Evolutionary conservation across 2,888 invertebrate genomes (phyloP).

Genomic region (Cephus runcator): DNA sequence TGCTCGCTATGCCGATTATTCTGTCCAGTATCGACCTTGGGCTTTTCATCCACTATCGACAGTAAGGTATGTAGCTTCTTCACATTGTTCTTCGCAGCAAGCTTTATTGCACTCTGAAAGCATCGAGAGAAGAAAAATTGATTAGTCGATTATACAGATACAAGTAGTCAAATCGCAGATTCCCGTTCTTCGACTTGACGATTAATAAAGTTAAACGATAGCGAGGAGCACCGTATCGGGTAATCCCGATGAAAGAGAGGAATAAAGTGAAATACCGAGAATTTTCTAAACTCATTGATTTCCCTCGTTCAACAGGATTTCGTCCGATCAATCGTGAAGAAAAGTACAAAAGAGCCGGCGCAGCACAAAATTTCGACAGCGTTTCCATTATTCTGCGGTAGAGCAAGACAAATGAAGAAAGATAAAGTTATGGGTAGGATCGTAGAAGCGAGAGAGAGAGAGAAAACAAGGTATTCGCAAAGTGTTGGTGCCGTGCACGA

Average conservation of each 20-base stretch:
- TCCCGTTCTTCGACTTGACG: not conserved
- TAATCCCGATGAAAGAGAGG: not conserved
- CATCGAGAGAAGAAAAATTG: conserved; percentile 1
- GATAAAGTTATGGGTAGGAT: not conserved
- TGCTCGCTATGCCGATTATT: conserved; percentile 67
- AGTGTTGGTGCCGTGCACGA: conserved; percentile 33
- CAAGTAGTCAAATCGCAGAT: not conserved
- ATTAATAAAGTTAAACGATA: not conserved
- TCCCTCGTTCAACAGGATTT: not conserved
- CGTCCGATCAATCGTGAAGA: not conserved
- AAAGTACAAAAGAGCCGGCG: not conserved
- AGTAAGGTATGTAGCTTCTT: conserved; percentile 69
- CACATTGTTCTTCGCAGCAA: conserved; percentile 71
- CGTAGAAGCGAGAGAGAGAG: conserved; percentile 12
- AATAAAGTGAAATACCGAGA: not conserved
- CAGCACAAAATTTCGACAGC: not conserved
- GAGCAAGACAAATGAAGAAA: not conserved
- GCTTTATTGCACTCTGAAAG: conserved; percentile 70
- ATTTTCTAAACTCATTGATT: not conserved
- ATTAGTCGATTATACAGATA: not conserved
- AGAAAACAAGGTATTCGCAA: conserved; percentile 4
- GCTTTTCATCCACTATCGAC: conserved; percentile 69
- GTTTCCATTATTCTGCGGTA: not conserved
- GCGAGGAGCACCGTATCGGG: not conserved
- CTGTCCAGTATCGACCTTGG: conserved; percentile 70